Evolutionary conservation across 1,140 invertebrate species (phyloP).

Genomic region (Araneus ventricosus): DNA sequence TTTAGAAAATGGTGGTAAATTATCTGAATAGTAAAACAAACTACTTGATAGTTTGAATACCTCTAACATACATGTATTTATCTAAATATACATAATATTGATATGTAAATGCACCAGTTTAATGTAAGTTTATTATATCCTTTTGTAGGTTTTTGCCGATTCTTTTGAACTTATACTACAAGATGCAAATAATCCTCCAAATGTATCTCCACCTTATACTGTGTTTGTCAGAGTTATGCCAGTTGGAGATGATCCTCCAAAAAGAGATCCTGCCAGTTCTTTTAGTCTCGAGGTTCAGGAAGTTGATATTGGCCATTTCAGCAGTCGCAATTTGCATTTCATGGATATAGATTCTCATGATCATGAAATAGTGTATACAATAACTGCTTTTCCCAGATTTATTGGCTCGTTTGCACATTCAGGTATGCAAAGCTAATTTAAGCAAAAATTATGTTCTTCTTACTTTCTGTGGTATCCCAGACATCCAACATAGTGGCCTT

Average conservation of each 20-base stretch:
- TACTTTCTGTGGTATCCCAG: background rate
- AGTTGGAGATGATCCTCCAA: slow-evolving; percentile 70
- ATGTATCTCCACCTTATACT: slow-evolving; percentile 62
- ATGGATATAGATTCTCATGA: slow-evolving; percentile 69
- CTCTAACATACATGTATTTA: no score
- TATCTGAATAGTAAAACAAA: no score
- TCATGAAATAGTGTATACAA: slow-evolving; percentile 62
- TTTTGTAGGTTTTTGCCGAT: slow-evolving; percentile 63
- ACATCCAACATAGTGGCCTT: background rate
- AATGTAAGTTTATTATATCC: background rate
- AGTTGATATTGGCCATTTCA: slow-evolving; percentile 62
- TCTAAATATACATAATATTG: background rate
- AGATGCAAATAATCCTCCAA: slow-evolving; percentile 67
- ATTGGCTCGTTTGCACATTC: slow-evolving; percentile 72
- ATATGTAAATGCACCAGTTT: background rate
- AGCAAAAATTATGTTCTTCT: background rate
- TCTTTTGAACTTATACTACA: slow-evolving; percentile 55
- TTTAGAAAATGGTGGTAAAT: no score
- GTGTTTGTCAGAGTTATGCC: slow-evolving; percentile 58
- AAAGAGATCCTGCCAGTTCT: slow-evolving; percentile 65
- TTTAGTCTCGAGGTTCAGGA: slow-evolving; percentile 59
- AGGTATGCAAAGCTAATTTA: slow-evolving; percentile 46
- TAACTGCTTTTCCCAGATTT: slow-evolving; percentile 64
- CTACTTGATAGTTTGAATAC: no score
- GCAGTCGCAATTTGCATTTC: slow-evolving; percentile 58